These are phyloP conservation scores for Spisula subtruncata DNA, from an alignment of 2,888 invertebrate species.

Conservation along the genomic window DNA sequence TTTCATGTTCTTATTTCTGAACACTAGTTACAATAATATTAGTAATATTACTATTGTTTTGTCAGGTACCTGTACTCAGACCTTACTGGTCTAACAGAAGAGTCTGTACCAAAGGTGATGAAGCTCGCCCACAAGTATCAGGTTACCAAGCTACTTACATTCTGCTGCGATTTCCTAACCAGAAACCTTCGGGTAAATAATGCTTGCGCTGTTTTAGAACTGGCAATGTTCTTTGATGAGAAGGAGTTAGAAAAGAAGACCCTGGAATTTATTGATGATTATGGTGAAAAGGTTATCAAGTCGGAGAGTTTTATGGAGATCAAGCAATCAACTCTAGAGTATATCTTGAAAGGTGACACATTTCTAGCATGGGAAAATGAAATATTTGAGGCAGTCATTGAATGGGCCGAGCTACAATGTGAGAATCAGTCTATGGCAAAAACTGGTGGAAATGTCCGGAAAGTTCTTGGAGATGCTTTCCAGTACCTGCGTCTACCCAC, in stretches of 20 bases:
- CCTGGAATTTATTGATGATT: conserved; percentile 50
- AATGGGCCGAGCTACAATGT: conserved; percentile 45
- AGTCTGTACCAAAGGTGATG: conserved; percentile 35
- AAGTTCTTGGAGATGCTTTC: conserved; percentile 44
- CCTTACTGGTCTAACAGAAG: conserved; percentile 38
- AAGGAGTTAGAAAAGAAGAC: conserved; percentile 30
- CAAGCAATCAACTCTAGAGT: conserved; percentile 31
- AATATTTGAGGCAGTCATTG: conserved; percentile 38
- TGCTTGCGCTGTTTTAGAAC: conserved; percentile 46
- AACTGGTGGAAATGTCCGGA: conserved; percentile 40
- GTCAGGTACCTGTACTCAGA: conserved; percentile 48
- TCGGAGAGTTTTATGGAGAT: conserved; percentile 50
- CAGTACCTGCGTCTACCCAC: conserved; percentile 46
- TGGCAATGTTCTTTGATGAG: conserved; percentile 52
- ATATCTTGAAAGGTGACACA: conserved; percentile 51
- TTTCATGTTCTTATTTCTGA: too few species aligned
- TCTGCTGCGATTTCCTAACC: conserved; percentile 37
- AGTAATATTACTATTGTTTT: background rate
- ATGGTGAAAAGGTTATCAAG: conserved; percentile 47
- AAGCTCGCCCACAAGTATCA: conserved; percentile 54
- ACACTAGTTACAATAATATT: background rate
- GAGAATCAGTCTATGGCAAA: background rate
- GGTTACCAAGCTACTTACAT: conserved; percentile 39
- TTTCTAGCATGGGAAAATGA: conserved; percentile 41
- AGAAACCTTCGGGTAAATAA: conserved; percentile 38